Percentiles rank a stretch among this genome's conserved stretches.
Evolutionary conservation across 2,113 vertebrate genomes (phyloP).

Genomic region (Sarotherodon lohbergeri): DNA sequence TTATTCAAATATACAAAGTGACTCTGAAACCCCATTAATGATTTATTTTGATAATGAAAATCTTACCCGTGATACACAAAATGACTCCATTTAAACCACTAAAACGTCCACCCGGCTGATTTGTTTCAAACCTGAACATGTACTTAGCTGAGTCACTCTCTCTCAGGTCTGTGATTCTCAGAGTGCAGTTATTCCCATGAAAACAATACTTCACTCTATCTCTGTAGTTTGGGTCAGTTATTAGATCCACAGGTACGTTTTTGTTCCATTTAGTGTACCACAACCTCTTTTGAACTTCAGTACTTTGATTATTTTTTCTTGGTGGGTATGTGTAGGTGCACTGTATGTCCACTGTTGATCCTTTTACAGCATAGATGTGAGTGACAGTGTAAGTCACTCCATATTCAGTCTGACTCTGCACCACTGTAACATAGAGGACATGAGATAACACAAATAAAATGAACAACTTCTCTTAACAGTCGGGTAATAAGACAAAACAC

Average conservation of each 20-base stretch:
- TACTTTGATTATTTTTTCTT: rapidly evolving
- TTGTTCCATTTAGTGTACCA: not conserved
- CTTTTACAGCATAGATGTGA: not conserved
- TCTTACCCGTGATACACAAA: not conserved
- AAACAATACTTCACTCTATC: not conserved
- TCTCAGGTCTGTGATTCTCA: not conserved
- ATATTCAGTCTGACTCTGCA: no score
- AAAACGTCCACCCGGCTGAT: rapidly evolving
- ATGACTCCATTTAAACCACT: not conserved
- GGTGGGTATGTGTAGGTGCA: not conserved
- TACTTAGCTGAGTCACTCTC: not conserved
- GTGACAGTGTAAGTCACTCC: not conserved
- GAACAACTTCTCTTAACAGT: no score
- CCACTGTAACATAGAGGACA: no score
- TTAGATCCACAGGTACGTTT: not conserved
- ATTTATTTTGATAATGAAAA: no score
- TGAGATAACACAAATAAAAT: no score
- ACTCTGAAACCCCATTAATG: no score
- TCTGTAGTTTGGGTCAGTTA: not conserved
- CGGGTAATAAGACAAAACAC: no score
- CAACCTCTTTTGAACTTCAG: not conserved
- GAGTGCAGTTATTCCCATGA: not conserved
- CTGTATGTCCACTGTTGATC: not conserved
- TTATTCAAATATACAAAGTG: no score
- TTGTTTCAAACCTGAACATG: not conserved